Evolutionary conservation across 2,113 vertebrate genomes (phyloP).

Genomic region (Gallinago undulata): DNA sequence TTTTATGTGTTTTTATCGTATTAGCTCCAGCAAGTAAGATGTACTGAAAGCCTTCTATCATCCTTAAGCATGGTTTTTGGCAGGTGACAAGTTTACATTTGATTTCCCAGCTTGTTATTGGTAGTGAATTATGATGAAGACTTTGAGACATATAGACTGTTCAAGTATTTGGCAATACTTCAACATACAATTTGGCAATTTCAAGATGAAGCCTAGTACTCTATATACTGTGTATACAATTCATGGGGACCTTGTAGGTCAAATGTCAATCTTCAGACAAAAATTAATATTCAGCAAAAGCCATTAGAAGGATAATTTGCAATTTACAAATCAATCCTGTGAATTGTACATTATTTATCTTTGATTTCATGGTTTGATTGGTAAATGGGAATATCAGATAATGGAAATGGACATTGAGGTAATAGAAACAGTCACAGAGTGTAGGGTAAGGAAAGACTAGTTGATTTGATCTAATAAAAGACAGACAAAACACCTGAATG

Average conservation of each 20-base stretch:
- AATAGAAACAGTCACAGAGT: not conserved
- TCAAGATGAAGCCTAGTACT: not conserved
- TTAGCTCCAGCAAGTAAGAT: not conserved
- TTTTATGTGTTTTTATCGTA: not conserved
- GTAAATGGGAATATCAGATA: not conserved
- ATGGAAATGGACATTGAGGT: not conserved
- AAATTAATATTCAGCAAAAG: not conserved
- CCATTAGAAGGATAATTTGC: not conserved
- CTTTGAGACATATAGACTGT: not conserved
- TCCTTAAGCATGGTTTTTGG: not conserved
- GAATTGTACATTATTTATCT: not conserved
- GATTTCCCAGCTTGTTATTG: not conserved
- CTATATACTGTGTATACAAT: not conserved
- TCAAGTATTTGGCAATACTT: not conserved
- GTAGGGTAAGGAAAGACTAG: not conserved
- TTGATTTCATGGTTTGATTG: not conserved
- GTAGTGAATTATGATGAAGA: not conserved
- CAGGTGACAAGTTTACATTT: not conserved
- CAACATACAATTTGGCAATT: not conserved
- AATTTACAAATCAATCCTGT: not conserved
- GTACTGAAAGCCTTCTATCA: not conserved
- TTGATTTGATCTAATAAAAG: not conserved
- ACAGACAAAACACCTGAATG: not conserved
- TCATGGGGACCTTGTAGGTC: not conserved
- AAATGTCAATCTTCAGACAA: not conserved